Base-by-base conservation (phyloP, 2,797 vertebrate species). In the Philypnodon macrostomus region DNA sequence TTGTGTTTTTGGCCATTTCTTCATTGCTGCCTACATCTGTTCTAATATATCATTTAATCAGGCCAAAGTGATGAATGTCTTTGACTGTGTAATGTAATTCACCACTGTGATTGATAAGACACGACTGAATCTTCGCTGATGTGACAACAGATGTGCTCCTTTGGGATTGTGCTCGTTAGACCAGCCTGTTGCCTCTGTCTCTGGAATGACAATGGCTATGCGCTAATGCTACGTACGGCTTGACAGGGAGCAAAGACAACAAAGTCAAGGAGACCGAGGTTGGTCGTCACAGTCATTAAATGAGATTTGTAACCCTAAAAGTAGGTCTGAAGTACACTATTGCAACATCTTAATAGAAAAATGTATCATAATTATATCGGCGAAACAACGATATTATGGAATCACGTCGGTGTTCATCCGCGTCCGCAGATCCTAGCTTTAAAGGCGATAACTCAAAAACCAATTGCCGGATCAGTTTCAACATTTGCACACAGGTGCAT, bases 51-150 rank as follows among this genome's bases (percentile, higher is more conserved):
- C 62, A 49, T 76, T 70, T 73, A 70, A 72, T 81, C 63, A 67
- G 21, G 55, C 66, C 47, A 42, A 55, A 70, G 49, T 49, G 65
- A 77, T 67, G 55, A 76, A 80, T 76, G 60, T 16, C 66, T 72
- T 62, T 32, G 13, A 38, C 27, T 35, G 7, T 24, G 58, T 49
- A 46, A 50, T 55, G 42, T 53, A 67, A 75, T 82, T 72, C 66
- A 52, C 46, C 67, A 57, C 44, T 53, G 47, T 79, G 77, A 82
- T 70, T 82, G 84, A 84, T 81, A 79, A 61, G 56, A 53, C 51
- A 4, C 29, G 54, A 55, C 64, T 38, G 47, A 47, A 33, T 57
- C 46, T 53, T 46, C 33, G 56, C 67, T 73, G 63, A 69, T 75
- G 48, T 75, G 75, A 74, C 79, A 71, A 59, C 63, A 77, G 70